These are phyloP conservation scores for Campopleginae sp. DNA, from an alignment of 2,888 invertebrate species.

Conservation along the genomic window DNA sequence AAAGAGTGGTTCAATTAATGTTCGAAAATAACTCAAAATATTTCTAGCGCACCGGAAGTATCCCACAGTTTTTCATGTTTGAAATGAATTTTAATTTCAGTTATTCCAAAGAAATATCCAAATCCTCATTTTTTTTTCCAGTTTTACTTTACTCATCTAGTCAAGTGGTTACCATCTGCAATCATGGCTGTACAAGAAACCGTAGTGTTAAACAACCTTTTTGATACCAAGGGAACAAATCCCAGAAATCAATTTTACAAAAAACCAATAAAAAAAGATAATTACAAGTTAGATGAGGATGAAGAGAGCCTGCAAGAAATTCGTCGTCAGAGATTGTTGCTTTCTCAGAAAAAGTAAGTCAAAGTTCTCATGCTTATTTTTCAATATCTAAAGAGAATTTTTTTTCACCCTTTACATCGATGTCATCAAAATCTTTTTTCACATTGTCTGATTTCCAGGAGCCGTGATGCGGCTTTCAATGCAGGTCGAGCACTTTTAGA, in stretches of 20 bases:
- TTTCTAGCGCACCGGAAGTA: neutral
- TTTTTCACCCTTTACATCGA: neutral
- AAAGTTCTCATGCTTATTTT: neutral
- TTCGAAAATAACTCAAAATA: neutral
- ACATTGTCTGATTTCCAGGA: slow-evolving; percentile 70
- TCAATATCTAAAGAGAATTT: neutral
- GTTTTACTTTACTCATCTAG: slow-evolving; percentile 6
- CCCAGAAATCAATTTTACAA: slow-evolving; percentile 77
- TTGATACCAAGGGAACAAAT: slow-evolving; percentile 42
- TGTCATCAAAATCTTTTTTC: neutral
- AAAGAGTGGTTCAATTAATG: neutral
- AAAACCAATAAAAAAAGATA: slow-evolving; percentile 79
- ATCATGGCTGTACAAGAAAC: slow-evolving; percentile 38
- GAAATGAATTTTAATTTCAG: neutral
- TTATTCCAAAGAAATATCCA: neutral
- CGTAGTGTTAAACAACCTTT: neutral
- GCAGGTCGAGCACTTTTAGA: slow-evolving; percentile 85
- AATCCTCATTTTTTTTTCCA: neutral
- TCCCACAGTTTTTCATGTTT: neutral
- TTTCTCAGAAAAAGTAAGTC: slow-evolving; percentile 80
- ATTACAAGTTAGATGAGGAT: slow-evolving; percentile 77
- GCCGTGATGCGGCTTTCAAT: slow-evolving; percentile 77
- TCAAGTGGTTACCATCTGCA: neutral
- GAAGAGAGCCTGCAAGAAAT: slow-evolving; percentile 80
- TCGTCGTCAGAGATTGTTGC: slow-evolving; percentile 77